Conservation (phyloP, 2,888 invertebrate species). For the Leucophenga maculata region DNA sequence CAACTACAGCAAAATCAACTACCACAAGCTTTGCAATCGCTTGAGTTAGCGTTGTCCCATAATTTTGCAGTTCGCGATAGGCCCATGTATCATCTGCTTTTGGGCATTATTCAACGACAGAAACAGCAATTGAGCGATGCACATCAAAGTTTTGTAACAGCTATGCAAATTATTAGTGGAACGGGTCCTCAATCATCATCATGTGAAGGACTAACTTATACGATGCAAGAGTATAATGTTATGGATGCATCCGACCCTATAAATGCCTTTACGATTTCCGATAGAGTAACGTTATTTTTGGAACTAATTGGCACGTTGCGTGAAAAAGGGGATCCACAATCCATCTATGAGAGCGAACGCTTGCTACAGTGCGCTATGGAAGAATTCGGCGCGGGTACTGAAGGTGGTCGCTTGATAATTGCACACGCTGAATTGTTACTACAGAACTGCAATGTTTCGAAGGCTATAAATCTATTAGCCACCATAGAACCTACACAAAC, state of each 20-base stretch:
- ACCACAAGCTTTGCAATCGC: constrained; percentile 85
- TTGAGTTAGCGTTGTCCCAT: constrained; percentile 92
- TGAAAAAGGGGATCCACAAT: constrained; percentile 49
- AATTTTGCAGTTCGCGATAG: constrained; percentile 94
- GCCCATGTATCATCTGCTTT: constrained; percentile 90
- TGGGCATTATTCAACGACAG: constrained; percentile 86
- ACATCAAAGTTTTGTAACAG: constrained; percentile 82
- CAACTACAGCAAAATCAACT: constrained; percentile 81
- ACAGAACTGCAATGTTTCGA: constrained; percentile 84
- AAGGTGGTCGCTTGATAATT: constrained; percentile 88
- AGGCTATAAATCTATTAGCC: constrained; percentile 84
- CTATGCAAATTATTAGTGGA: constrained; percentile 79
- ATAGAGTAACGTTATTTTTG: constrained; percentile 89
- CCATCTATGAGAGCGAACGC: constrained; percentile 83
- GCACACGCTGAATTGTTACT: constrained; percentile 89
- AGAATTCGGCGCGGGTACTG: constrained; percentile 83
- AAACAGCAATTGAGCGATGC: constrained; percentile 81
- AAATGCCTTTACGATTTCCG: constrained; percentile 76
- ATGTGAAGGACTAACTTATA: constrained; percentile 62
- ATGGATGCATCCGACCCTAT: constrained; percentile 7
- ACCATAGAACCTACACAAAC: constrained; percentile 85
- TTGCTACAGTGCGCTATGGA: constrained; percentile 82
- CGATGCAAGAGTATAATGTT: not conserved
- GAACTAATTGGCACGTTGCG: constrained; percentile 81
- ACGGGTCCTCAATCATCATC: constrained; percentile 31